Base-by-base conservation (phyloP, 2,888 invertebrate species). In the Cynaeus angustus region DNA sequence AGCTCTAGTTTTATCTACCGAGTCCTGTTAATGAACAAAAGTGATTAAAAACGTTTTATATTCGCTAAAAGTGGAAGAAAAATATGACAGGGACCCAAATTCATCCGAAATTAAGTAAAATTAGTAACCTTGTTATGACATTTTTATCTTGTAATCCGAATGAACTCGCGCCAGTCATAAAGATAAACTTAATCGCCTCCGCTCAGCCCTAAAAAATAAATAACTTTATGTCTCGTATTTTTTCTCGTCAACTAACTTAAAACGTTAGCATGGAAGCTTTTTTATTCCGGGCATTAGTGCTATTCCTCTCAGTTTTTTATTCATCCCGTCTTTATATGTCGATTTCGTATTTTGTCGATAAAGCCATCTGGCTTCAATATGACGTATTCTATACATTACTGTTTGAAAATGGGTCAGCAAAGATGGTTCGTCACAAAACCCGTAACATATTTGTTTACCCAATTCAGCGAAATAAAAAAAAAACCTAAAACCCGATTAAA, bases 281-380 rank as follows among this genome's bases (percentile, higher is more conserved):
- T 50, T 28, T 9, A 21, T n/a, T 16, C 12, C 28, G 26, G 10
- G 30, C 50, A 50, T 50, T 50, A 50, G 21, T 21, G 21, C 21
- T 7, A 3, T 28, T 28, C 12, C 16, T 46, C n/a, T n/a, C 21
- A 21, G 21, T 16, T 56, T 41, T 43, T 59, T 46, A 59, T 46
- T 26, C 30, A 13, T 10, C 10, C 33, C 10, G 26, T 59, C 59
- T 59, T 58, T 59, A 46, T 56, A 28, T 43, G 30, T 59, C 45
- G 58, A 45, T 45, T 58, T 58, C 14, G 45, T 38, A n/a, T 14
- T 38, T 21, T 21, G 16, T 28, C 58, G 45, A 59, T 59, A 46
- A 59, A 59, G 59, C 59, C 59, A 59, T 59, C 30, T 59, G 59
- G 41, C n/a, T 33, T 43, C 43, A 46, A 59, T 59, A 45, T 46